phyloP scores from a whole-genome alignment of 2,797 vertebrate species.

The Chiloscyllium punctatum region DNA sequence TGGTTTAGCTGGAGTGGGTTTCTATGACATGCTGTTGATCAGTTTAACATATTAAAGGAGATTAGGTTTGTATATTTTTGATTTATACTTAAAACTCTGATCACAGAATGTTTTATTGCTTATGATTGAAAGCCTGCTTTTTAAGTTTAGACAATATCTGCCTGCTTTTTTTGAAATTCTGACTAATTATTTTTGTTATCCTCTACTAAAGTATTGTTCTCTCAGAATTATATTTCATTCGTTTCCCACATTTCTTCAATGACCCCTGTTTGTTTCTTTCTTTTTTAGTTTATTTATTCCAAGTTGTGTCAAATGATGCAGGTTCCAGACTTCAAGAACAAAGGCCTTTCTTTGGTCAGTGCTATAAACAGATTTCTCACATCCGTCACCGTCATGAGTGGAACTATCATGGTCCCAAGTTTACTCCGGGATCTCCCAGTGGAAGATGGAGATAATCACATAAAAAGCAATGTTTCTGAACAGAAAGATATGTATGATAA shows the following conservation, averaged over 20 bases:
- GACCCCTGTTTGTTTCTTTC: not conserved
- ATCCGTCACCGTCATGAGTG: slow-evolving; percentile 73
- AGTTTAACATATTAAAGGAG: not conserved
- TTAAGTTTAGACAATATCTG: too few species aligned
- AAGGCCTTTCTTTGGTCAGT: slow-evolving; percentile 68
- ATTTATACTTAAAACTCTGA: not conserved
- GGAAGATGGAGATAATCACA: slow-evolving; percentile 53
- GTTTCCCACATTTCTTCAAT: slow-evolving; percentile 1
- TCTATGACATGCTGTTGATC: too few species aligned
- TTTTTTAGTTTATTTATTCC: not conserved
- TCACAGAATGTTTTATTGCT: not conserved
- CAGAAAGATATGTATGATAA: slow-evolving; percentile 73
- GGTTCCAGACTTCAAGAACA: slow-evolving; percentile 55
- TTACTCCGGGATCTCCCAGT: slow-evolving; percentile 65
- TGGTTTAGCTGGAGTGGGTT: not conserved
- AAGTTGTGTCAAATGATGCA: slow-evolving; percentile 59
- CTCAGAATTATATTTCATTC: not conserved
- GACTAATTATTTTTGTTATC: not conserved
- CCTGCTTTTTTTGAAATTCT: not conserved
- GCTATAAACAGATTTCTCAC: slow-evolving; percentile 73
- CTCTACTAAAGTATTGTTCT: not conserved
- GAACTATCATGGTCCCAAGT: slow-evolving; percentile 73
- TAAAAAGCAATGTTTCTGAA: slow-evolving; percentile 55
- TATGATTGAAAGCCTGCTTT: not conserved
- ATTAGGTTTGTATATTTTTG: not conserved